Evolutionary conservation across 2,113 vertebrate species (phyloP), one percentile per base, ranked within the genome.

Genomic region (Caranx melampygus): DNA sequence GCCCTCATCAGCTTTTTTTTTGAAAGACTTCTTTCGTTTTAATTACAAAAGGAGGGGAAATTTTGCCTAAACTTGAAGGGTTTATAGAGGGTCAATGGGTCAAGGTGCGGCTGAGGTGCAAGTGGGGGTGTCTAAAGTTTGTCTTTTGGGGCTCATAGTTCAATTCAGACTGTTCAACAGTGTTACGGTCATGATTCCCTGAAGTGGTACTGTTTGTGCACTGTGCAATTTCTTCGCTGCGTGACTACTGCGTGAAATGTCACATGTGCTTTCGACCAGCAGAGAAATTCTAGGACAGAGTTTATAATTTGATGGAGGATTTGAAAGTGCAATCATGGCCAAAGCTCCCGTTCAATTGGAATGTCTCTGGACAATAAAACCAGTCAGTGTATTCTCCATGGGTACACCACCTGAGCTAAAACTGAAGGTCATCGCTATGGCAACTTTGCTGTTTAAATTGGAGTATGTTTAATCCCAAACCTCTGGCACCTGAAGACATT

Each of bases 391-490:
- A 52, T 62, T 73, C 69, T 55, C 45, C 34, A 69, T 2, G 16
- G 79, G 61, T 64, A 37, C 18, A 3, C 69, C 79, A 77, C 63
- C 58, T 57, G 76, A 82, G 80, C 75, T 84, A 83, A 88, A 84
- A 87, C 81, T 90, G 87, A 94, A 95, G 92, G 94, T 95, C 89
- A 94, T 94, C 70, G 52, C 90, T 88, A 94, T 92, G 84, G 92
- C 82, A 92, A 94, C 91, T 89, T 90, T 86, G 79, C 87, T 78
- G 82, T 91, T 90, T 88, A 88, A 94, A 93, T 93, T 87, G 89
- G 82, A 93, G 84, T 89, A 85, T 91, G 70, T 88, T 94, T 92
- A 91, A 93, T 93, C 92, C 90, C 89, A 92, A 93, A 92, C 89
- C 87, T 88, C 88, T 91, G 84, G 87, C 87, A 92, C 89, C 90